Conservation (phyloP, 2,888 invertebrate genomes). For the Chymomyza procnemis region DNA sequence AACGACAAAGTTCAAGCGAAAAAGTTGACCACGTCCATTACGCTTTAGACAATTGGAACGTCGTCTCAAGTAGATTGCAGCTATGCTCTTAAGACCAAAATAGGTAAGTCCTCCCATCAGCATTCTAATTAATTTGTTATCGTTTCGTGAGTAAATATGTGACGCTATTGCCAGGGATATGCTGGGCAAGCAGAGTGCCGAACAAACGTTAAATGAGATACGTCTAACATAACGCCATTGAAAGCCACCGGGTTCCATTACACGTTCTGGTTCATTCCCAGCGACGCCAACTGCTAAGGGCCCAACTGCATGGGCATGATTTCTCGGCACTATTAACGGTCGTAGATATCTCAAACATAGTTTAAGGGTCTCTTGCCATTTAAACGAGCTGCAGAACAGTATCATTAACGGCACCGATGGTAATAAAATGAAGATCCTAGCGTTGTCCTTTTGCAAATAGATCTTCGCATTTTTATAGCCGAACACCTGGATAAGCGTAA, state of each 20-base stretch:
- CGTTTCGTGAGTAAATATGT: conserved; percentile 26
- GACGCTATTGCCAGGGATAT: conserved; percentile 40
- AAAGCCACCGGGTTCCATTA: conserved; percentile 16
- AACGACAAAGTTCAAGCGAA: too few species aligned
- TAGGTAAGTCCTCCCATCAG: conserved; percentile 54
- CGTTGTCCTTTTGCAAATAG: conserved; percentile 45
- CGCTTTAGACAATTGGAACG: conserved; percentile 38
- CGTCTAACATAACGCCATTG: conserved; percentile 27
- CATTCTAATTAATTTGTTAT: conserved; percentile 27
- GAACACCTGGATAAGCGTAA: conserved; percentile 44
- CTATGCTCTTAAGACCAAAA: conserved; percentile 43
- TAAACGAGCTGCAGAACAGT: conserved; percentile 35
- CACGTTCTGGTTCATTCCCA: conserved; percentile 33
- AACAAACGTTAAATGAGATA: conserved; percentile 38
- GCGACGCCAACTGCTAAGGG: conserved; percentile 29
- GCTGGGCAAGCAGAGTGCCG: conserved; percentile 49
- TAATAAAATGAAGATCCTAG: conserved; percentile 45
- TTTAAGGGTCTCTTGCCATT: conserved; percentile 46
- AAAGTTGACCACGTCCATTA: too few species aligned
- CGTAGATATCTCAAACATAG: conserved; percentile 36
- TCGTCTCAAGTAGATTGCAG: conserved; percentile 37
- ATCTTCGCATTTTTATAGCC: conserved; percentile 34
- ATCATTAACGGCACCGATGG: conserved; percentile 45
- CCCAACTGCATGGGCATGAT: conserved; percentile 30
- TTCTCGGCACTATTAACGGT: conserved; percentile 11